Conservation (phyloP, 2,113 vertebrate genomes). For the Daboia siamensis region DNA sequence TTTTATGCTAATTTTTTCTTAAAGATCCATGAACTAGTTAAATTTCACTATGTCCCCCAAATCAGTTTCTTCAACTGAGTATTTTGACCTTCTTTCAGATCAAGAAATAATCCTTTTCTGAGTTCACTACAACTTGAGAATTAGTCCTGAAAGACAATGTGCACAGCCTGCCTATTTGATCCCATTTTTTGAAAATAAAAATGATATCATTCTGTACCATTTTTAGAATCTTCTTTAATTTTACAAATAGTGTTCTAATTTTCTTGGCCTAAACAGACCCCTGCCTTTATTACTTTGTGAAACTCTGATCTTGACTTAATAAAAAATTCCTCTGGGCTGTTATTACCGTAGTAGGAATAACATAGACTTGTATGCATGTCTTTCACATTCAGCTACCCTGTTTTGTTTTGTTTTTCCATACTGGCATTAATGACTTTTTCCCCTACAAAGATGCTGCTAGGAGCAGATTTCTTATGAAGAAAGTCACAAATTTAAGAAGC, state of each 20-base stretch:
- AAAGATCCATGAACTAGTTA: neutral
- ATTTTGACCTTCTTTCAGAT: conserved; percentile 70
- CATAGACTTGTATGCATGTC: neutral
- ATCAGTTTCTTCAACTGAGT: neutral
- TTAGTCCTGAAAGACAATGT: conserved; percentile 65
- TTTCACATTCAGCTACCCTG: neutral
- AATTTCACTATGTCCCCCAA: neutral
- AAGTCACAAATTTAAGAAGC: neutral
- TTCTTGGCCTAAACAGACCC: neutral
- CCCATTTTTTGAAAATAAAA: conserved; percentile 51
- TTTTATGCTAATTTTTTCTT: neutral
- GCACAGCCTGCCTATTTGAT: conserved; percentile 52
- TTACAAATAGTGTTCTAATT: conserved; percentile 38
- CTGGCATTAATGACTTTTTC: neutral
- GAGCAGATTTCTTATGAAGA: neutral
- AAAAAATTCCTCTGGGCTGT: neutral
- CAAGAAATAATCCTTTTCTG: conserved; percentile 73
- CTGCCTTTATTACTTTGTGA: neutral
- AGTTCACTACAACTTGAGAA: conserved; percentile 64
- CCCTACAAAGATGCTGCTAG: neutral
- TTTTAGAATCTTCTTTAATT: conserved; percentile 38
- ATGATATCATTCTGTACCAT: conserved; percentile 33
- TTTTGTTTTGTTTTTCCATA: neutral
- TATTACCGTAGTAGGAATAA: neutral
- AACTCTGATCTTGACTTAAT: neutral